Percentiles rank a stretch among this genome's conserved stretches.
These are phyloP conservation scores for Hyposoter didymator DNA, from an alignment of 2,888 invertebrate species.

Conservation along the genomic window DNA sequence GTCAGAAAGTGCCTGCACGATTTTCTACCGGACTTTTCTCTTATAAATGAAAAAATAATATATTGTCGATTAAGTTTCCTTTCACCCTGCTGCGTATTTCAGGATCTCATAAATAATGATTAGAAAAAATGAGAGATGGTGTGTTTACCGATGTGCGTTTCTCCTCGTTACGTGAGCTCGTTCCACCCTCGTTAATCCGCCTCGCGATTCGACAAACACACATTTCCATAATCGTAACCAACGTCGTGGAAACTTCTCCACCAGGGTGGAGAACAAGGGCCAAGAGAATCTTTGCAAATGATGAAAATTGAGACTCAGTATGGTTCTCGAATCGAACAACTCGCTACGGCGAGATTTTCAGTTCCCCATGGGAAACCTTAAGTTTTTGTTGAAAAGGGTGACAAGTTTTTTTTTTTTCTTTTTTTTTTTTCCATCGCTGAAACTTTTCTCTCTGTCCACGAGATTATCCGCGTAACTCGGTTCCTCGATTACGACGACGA, in stretches of 20 bases:
- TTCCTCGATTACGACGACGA: slow-evolving; percentile 22
- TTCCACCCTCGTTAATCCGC: slow-evolving; percentile 19
- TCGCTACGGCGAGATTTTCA: not conserved
- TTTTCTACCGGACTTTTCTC: not conserved
- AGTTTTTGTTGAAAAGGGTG: slow-evolving; percentile 50
- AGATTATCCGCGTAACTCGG: slow-evolving; percentile 4
- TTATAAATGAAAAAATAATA: not conserved
- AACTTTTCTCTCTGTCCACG: not conserved
- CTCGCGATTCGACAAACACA: slow-evolving; percentile 20
- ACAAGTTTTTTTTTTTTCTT: too few relatives aligned
- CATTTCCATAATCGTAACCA: slow-evolving; percentile 61
- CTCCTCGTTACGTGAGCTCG: not conserved
- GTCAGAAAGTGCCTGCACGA: not conserved
- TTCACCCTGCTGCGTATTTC: not conserved
- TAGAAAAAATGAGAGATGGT: not conserved
- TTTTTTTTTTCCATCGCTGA: not conserved
- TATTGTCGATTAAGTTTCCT: not conserved
- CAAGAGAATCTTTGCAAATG: not conserved
- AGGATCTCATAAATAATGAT: not conserved
- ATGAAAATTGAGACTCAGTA: slow-evolving; percentile 8
- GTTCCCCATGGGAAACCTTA: slow-evolving; percentile 56
- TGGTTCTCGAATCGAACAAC: slow-evolving; percentile 22
- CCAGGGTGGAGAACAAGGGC: not conserved
- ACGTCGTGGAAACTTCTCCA: slow-evolving; percentile 41
- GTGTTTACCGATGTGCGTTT: not conserved